These are phyloP conservation scores for Epistrophella euchroma DNA, from an alignment of 2,888 invertebrate genomes.

Conservation along the genomic window DNA sequence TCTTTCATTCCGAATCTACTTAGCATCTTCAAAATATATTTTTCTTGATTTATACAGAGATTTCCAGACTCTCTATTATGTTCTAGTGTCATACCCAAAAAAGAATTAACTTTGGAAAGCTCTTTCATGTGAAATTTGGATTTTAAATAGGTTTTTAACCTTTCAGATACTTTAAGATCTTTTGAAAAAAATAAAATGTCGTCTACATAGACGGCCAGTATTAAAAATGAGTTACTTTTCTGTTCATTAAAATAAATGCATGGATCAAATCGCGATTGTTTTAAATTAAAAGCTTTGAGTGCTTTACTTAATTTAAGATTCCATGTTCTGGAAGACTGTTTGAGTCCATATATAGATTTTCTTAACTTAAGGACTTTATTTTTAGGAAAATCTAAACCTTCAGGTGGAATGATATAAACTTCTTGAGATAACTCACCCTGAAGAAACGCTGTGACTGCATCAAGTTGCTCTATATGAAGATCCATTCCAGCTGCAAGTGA, in stretches of 20 bases:
- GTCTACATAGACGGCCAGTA: not conserved
- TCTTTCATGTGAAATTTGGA: not conserved
- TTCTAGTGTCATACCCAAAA: not conserved
- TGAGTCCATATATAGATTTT: conserved; percentile 27
- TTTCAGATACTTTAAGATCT: not conserved
- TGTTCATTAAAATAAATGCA: conserved; percentile 25
- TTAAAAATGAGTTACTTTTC: not conserved
- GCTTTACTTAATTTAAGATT: conserved; percentile 8
- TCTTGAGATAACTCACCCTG: not conserved
- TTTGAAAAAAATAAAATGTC: not conserved
- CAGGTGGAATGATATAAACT: not conserved
- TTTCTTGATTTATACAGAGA: conserved; percentile 5
- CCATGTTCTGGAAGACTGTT: conserved; percentile 19
- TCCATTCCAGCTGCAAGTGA: not conserved
- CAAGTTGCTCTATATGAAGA: not conserved
- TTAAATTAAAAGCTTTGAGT: not conserved
- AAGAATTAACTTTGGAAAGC: not conserved
- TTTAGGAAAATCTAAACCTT: not conserved
- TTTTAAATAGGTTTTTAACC: not conserved
- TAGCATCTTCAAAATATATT: conserved; percentile 26
- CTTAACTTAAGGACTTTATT: not conserved
- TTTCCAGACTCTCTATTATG: not conserved
- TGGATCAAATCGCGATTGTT: conserved; percentile 20
- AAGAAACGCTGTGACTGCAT: not conserved
- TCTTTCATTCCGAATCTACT: not conserved